Conservation (phyloP, 1,140 invertebrate species). For the Pentalonia nigronervosa region DNA sequence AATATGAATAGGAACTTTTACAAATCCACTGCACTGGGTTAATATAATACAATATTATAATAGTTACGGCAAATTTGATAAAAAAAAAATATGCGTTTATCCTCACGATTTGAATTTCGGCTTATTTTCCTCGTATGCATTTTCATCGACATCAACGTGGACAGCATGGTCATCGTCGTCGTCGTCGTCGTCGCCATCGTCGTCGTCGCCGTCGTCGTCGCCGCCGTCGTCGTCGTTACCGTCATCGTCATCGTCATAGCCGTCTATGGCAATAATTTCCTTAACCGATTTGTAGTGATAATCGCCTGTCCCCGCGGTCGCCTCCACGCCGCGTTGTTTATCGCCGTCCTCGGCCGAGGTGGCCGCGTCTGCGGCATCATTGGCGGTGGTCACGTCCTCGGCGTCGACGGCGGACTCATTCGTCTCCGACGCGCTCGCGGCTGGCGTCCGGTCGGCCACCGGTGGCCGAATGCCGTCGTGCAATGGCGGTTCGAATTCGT, state of each 20-base stretch:
- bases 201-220: not conserved
- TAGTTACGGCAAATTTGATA: not conserved
- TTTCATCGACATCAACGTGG: not conserved
- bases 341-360: not conserved
- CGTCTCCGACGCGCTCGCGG: not conserved
- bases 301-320: not conserved
- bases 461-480: too few relatives aligned
- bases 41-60: not conserved
- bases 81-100: not conserved
- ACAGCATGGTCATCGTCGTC: not conserved
- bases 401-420: not conserved
- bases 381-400: not conserved
- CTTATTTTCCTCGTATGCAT: not conserved
- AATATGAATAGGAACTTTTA: not conserved
- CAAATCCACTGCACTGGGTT: not conserved
- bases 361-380: not conserved
- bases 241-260: not conserved
- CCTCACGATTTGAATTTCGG: not conserved
- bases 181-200: not conserved
- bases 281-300: not conserved
- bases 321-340: not conserved
- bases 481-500: not conserved
- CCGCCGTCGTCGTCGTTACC: not conserved
- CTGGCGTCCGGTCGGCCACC: not conserved
- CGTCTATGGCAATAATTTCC: not conserved